phyloP scores from a whole-genome alignment of 2,888 invertebrate species.

The Ephialtes manifestator region DNA sequence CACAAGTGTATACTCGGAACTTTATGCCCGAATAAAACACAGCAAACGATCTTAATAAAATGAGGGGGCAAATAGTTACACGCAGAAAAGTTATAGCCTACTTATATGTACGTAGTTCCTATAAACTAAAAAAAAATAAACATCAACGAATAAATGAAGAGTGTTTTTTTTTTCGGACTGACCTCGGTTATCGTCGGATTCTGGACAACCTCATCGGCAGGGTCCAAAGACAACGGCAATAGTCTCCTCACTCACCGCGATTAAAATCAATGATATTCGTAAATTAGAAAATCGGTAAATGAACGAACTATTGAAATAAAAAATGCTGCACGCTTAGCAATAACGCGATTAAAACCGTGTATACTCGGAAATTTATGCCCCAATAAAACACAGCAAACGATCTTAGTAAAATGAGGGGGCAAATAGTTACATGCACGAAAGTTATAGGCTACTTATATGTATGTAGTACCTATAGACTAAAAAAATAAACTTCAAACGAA shows the following conservation, averaged over 20 bases:
- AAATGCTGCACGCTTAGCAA: background rate
- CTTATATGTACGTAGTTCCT: background rate
- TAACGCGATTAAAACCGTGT: background rate
- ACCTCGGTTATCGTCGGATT: conserved; percentile 63
- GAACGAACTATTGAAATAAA: too few species aligned
- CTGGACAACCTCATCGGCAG: conserved; percentile 64
- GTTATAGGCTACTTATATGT: background rate
- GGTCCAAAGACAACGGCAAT: conserved; percentile 33
- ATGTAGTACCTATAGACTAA: background rate
- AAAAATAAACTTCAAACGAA: background rate
- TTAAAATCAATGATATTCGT: background rate
- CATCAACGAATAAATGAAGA: background rate
- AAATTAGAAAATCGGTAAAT: too few species aligned
- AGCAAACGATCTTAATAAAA: conserved; percentile 1
- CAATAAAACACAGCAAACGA: conserved; percentile 7
- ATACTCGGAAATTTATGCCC: background rate
- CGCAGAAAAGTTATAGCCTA: background rate
- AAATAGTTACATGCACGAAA: background rate
- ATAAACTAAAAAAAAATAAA: background rate
- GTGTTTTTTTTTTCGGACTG: background rate
- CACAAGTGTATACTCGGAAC: background rate
- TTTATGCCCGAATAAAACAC: conserved; percentile 12
- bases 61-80: background rate
- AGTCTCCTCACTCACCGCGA: too few species aligned
- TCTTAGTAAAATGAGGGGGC: background rate